Conservation (phyloP, 1,140 invertebrate genomes). For the Pachypeltis micranthus region DNA sequence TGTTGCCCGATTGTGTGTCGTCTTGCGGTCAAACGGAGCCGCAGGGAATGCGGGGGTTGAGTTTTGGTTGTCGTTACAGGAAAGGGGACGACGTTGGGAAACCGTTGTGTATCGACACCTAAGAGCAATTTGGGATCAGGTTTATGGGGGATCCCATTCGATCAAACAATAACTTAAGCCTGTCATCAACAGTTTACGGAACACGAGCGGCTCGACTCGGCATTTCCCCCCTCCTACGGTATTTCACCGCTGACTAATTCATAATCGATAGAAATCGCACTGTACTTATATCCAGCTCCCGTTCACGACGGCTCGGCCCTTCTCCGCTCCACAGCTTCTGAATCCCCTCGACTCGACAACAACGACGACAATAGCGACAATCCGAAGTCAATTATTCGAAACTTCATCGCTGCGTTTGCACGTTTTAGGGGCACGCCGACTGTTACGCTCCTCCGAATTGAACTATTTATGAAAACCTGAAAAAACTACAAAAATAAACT, state of each 20-base stretch:
- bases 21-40: neutral
- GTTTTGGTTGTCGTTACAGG: neutral
- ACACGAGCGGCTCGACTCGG: neutral
- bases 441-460: too few species aligned
- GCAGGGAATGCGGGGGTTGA: neutral
- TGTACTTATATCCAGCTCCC: too few species aligned
- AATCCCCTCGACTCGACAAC: too few species aligned
- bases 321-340: too few species aligned
- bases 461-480: too few species aligned
- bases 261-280: slow-evolving; percentile 2
- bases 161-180: slow-evolving; percentile 9
- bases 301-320: too few species aligned
- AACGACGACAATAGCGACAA: too few species aligned
- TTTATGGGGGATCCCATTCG: slow-evolving; percentile 2
- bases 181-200: slow-evolving; percentile 6
- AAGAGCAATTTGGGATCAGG: slow-evolving; percentile 8
- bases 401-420: too few species aligned
- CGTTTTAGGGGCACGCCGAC: too few species aligned
- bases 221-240: neutral
- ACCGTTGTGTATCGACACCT: neutral
- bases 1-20: too few species aligned
- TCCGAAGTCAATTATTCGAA: too few species aligned
- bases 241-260: slow-evolving; percentile 1
- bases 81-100: neutral
- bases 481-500: too few species aligned